Evolutionary conservation across 2,113 vertebrate species (phyloP), one percentile per base, ranked within the genome.

Genomic region (Lophochroa leadbeateri): DNA sequence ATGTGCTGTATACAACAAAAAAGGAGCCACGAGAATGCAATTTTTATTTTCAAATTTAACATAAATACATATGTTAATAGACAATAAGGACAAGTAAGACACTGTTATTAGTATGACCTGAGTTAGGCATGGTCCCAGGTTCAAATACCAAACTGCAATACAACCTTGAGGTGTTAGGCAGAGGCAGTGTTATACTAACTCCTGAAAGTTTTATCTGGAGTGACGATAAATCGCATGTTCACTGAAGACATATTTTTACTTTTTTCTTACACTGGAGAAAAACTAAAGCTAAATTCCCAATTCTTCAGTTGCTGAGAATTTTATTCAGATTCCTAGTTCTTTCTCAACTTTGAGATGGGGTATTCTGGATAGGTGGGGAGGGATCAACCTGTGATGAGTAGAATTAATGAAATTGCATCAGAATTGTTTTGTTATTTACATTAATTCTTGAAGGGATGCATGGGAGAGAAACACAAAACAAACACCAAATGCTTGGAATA

Each of bases 1-100:
- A 50, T 81, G 89, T 79, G 58, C 37, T 65, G 7, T 86, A 93
- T 65, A 83, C 61, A 79, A 94, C 63, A 47, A 29, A 78, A 86
- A 55, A 85, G 11, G 19, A 95, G 11, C 7, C 44, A 82, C 9
- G 9, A 89, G 44, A 10, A 93, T 70, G 18, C 29, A 79, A 81
- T 92, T 94, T 95, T 84, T 86, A 75, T 92, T 96, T 97, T 90
- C 13, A 76, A 85, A 88, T 93, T 82, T 79, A 68, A 60, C 9
- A 50, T 44, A 70, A 88, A 96, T 96, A 17, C 11, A 41, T 49
- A 44, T 44, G 23, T 83, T 75, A 82, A 16, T 17, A 91, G 49
- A 77, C 28, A 94, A 53, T 65, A 94, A 68, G 15, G 23, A 28
- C 19, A 37, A 6, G 57, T 17, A 70, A 96, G 58, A 61, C 57